Evolutionary conservation across 2,888 invertebrate species (phyloP).

Genomic region (Cremastinae sp.): DNA sequence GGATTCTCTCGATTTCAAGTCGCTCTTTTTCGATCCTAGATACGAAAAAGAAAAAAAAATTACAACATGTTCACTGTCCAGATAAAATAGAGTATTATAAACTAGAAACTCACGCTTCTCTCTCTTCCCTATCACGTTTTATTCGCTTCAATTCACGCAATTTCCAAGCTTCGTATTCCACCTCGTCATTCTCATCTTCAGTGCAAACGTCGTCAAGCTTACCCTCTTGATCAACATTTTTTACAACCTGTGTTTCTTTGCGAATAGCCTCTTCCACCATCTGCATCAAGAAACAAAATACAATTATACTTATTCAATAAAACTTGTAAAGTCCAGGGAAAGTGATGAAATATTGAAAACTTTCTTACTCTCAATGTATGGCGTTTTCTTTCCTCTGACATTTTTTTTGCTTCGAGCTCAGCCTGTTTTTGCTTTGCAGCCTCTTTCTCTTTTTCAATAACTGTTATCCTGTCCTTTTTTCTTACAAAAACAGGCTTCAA

Average conservation of each 20-base stretch:
- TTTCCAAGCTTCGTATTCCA: slow-evolving; percentile 99
- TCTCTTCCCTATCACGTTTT: slow-evolving; percentile 97
- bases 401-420: slow-evolving; percentile 90
- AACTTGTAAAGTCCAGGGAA: neutral
- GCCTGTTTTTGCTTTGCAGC: slow-evolving; percentile 90
- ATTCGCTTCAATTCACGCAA: slow-evolving; percentile 96
- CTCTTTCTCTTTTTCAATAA: slow-evolving; percentile 96
- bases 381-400: slow-evolving; percentile 92
- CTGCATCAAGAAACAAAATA: slow-evolving; percentile 71
- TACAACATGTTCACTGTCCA: neutral
- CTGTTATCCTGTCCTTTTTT: slow-evolving; percentile 95
- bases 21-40: slow-evolving; percentile 92
- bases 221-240: slow-evolving; percentile 85
- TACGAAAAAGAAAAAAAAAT: slow-evolving; percentile 60
- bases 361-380: slow-evolving; percentile 88
- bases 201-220: slow-evolving; percentile 93
- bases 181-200: slow-evolving; percentile 97
- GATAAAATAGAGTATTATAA: neutral
- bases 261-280: slow-evolving; percentile 94
- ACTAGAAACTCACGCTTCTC: slow-evolving; percentile 88
- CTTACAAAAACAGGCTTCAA: slow-evolving; percentile 97
- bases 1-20: slow-evolving; percentile 92
- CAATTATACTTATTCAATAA: neutral
- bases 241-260: slow-evolving; percentile 86
- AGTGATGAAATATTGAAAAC: neutral